Evolutionary conservation across 2,113 vertebrate genomes (phyloP).

Genomic region (Ciconia stormi): DNA sequence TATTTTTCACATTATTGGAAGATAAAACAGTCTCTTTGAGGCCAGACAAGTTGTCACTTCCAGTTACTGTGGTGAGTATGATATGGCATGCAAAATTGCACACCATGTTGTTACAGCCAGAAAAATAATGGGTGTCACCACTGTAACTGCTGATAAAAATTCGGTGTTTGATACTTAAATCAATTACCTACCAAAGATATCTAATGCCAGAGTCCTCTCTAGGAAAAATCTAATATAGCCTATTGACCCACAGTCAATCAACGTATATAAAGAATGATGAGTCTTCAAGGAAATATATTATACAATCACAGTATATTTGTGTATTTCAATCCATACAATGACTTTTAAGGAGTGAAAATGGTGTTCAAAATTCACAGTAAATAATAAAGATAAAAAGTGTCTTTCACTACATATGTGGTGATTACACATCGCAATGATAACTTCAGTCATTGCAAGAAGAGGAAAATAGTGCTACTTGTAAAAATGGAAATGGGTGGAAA

Average conservation of each 20-base stretch:
- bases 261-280: conserved; percentile 20
- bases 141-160: conserved; percentile 65
- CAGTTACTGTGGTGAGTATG: conserved; percentile 49
- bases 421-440: neutral
- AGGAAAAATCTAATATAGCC: conserved; percentile 22
- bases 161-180: conserved; percentile 44
- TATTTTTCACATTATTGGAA: conserved; percentile 39
- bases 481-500: neutral
- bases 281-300: neutral
- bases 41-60: conserved; percentile 60
- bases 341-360: conserved; percentile 26
- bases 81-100: conserved; percentile 54
- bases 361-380: conserved; percentile 24
- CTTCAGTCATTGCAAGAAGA: neutral
- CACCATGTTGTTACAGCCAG: neutral
- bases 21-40: conserved; percentile 44
- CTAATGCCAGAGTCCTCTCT: neutral
- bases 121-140: conserved; percentile 52
- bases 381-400: neutral
- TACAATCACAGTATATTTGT: neutral
- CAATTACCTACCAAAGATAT: conserved; percentile 48
- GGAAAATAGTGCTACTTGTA: neutral
- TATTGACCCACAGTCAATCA: conserved; percentile 5
- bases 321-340: neutral
- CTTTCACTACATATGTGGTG: neutral